Evolutionary conservation across 2,888 invertebrate species (phyloP), one percentile per base, ranked within the genome.

Genomic region (Sycophila texana): DNA sequence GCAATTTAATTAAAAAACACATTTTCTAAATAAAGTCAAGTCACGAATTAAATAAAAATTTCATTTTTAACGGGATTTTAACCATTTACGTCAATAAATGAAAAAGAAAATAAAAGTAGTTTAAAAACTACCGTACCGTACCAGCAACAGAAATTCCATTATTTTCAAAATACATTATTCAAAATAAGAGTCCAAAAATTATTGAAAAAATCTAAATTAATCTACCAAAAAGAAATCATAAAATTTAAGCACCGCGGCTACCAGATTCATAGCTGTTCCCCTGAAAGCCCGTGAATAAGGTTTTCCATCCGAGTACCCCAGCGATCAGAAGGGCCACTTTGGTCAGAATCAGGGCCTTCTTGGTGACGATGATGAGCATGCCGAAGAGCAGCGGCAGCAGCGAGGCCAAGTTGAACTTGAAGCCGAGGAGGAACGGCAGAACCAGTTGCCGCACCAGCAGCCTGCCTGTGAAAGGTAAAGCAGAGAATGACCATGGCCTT

Each of bases 321-420:
- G 94, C 94, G 14, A 95, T 91, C 71, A 96, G 90, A 12, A 96
- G 89, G 0, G 95, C 95, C 70, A 96, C 82, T 88, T 96, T 96
- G 65, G 95, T 95, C 18, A 96, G 86, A 1, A 96, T 87, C 63
- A 96, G 92, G 0, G 96, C 95, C 86, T 96, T 96, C 86, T 96
- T 96, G 22, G 95, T 94, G 2, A 96, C 91, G 60, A 96, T 85
- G 65, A 95, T 92, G 55, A 96, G 89, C 12, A 93, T 87, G 0
- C 95, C 95, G 81, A 96, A 93, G 12, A 96, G 86, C 71, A 96
- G 87, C 0, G 96, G 96, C 18, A 96, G 90, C 79, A 96, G 88
- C 0, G 95, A 95, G 1, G 94, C 93, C 61, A 96, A 90, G 86
- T 95, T 96, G 86, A 96, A 95, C 90, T 96, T 96, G 83, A 96